Evolutionary conservation across 2,888 invertebrate species (phyloP).

Genomic region (Eupithecia inturbata): DNA sequence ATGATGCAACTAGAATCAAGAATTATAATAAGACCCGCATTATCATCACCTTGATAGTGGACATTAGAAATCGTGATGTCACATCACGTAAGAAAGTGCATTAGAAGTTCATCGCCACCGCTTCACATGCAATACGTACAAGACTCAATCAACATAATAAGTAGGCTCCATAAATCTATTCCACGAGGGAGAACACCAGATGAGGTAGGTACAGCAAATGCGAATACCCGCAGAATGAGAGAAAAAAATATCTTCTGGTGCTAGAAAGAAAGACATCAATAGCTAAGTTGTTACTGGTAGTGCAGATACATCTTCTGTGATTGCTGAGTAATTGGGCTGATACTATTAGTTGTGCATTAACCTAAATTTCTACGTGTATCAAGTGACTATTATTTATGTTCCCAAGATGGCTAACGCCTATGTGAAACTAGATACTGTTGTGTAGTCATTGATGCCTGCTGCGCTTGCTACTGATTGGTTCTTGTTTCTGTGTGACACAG

Average conservation of each 20-base stretch:
- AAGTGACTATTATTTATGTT: slow-evolving; percentile 38
- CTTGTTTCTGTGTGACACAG: slow-evolving; percentile 30
- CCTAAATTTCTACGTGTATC: slow-evolving; percentile 45
- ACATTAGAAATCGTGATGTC: slow-evolving; percentile 44
- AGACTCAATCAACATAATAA: slow-evolving; percentile 46
- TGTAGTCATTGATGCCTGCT: slow-evolving; percentile 14
- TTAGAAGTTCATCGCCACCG: slow-evolving; percentile 47
- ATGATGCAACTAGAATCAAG: slow-evolving; percentile 4
- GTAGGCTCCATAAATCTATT: slow-evolving; percentile 47
- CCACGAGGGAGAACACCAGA: slow-evolving; percentile 29
- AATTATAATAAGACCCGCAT: slow-evolving; percentile 1
- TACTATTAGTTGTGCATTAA: slow-evolving; percentile 46
- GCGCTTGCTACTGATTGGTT: slow-evolving; percentile 9
- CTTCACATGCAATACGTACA: slow-evolving; percentile 48
- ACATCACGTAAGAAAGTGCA: slow-evolving; percentile 67
- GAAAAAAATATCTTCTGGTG: neutral
- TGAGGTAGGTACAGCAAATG: neutral
- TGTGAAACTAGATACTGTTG: slow-evolving; percentile 36
- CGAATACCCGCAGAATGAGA: slow-evolving; percentile 8
- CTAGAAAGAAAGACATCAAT: slow-evolving; percentile 10
- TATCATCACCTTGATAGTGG: slow-evolving; percentile 8
- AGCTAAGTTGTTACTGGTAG: neutral
- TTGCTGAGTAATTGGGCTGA: slow-evolving; percentile 22
- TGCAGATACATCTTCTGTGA: slow-evolving; percentile 10
- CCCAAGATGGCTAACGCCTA: slow-evolving; percentile 30